Conservation (phyloP, 2,797 vertebrate genomes). For the Babyrousa celebensis region DNA sequence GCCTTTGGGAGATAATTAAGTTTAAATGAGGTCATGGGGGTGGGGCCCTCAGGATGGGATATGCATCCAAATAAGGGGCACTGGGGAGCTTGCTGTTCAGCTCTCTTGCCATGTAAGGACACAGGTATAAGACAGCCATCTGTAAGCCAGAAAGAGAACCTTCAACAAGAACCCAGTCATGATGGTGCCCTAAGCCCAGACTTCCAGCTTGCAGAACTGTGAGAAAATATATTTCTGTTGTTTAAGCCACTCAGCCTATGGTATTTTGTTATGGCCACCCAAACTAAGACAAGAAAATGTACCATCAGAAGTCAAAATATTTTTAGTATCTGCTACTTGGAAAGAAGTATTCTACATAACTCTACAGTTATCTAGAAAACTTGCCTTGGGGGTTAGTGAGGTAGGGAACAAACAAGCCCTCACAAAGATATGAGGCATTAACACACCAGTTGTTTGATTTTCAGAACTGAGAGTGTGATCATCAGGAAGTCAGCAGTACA, state of each 20-base stretch:
- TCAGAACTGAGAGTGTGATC: background rate
- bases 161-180: background rate
- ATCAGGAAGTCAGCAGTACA: background rate
- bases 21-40: background rate
- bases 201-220: background rate
- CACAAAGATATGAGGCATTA: background rate
- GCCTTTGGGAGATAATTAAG: background rate
- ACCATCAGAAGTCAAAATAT: slow-evolving; percentile 8
- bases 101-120: background rate
- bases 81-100: background rate
- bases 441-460: background rate
- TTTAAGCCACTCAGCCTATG: background rate
- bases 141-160: background rate
- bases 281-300: background rate
- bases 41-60: background rate
- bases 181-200: background rate
- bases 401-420: background rate
- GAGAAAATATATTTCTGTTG: background rate
- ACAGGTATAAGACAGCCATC: background rate
- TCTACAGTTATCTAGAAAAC: slow-evolving; percentile 13
- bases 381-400: background rate
- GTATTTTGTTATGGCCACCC: background rate
- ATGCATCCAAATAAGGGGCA: background rate
- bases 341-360: background rate
- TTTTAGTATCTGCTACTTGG: background rate